Percentiles rank a stretch among this genome's conserved stretches.
These are phyloP conservation scores for Aradus depressus DNA, from an alignment of 2,888 invertebrate species.

Conservation along the genomic window DNA sequence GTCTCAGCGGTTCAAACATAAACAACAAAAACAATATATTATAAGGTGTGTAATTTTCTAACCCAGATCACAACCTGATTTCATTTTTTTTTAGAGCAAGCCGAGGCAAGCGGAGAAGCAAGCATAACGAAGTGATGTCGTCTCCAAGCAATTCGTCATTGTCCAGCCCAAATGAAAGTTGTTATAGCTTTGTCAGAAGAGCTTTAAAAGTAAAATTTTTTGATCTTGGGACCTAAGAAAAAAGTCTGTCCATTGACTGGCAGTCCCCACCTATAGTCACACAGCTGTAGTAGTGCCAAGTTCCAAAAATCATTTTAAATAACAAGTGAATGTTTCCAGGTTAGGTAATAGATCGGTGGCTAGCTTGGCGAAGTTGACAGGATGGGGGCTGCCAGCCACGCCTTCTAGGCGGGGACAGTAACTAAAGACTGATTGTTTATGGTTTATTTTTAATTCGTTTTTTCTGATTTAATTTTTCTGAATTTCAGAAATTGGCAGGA, in stretches of 20 bases:
- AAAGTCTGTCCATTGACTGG: too few species aligned
- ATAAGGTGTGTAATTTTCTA: background rate
- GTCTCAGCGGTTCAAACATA: background rate
- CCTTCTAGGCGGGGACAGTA: too few species aligned
- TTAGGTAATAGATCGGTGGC: too few species aligned
- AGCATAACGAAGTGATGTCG: constrained; percentile 42
- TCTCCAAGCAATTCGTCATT: constrained; percentile 72
- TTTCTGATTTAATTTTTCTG: background rate
- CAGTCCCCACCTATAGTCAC: too few species aligned
- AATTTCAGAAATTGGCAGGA: constrained; percentile 63
- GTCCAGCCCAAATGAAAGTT: constrained; percentile 85
- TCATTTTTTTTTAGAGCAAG: constrained; percentile 32
- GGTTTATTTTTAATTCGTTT: background rate
- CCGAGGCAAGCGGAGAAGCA: constrained; percentile 41
- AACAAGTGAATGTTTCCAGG: too few species aligned
- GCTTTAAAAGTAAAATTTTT: constrained; percentile 53
- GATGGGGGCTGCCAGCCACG: too few species aligned
- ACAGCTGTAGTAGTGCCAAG: too few species aligned
- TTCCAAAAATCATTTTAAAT: too few species aligned
- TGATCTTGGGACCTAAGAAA: background rate
- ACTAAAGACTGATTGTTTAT: background rate
- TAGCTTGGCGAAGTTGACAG: too few species aligned
- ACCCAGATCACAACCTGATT: too few species aligned
- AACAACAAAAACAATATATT: background rate
- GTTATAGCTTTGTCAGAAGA: constrained; percentile 82